These are phyloP conservation scores for Clunio marinus DNA, from an alignment of 2,888 invertebrate species.

Conservation along the genomic window DNA sequence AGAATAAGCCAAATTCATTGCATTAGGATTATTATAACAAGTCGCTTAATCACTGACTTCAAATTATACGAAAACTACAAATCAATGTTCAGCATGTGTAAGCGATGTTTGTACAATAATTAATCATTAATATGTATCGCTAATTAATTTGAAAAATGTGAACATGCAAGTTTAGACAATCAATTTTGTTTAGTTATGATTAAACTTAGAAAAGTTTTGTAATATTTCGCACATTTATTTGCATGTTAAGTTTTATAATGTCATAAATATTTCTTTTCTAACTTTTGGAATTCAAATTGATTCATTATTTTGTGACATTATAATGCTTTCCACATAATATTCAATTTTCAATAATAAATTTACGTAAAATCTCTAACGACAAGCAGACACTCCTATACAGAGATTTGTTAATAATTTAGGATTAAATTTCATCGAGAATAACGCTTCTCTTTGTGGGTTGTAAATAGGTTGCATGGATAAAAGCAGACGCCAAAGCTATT, in stretches of 20 bases:
- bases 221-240: too few relatives aligned
- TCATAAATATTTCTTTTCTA: too few relatives aligned
- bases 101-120: conserved; percentile 38
- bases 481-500: conserved; percentile 89
- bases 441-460: conserved; percentile 4
- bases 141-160: conserved; percentile 38
- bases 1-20: neutral
- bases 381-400: neutral
- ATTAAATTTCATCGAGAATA: conserved; percentile 34
- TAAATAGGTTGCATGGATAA: conserved; percentile 88
- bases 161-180: neutral
- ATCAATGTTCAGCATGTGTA: conserved; percentile 3
- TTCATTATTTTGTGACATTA: too few relatives aligned
- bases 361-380: neutral
- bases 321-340: too few relatives aligned
- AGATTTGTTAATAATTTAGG: conserved; percentile 13
- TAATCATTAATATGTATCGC: conserved; percentile 39
- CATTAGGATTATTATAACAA: neutral
- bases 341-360: conserved; percentile 12
- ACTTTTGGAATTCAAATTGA: too few relatives aligned
- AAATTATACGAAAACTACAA: neutral
- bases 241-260: too few relatives aligned
- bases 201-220: too few relatives aligned
- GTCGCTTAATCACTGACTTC: neutral
- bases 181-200: too few relatives aligned